Base-by-base conservation (phyloP, 2,113 vertebrate species). In the Tor tambroides region DNA sequence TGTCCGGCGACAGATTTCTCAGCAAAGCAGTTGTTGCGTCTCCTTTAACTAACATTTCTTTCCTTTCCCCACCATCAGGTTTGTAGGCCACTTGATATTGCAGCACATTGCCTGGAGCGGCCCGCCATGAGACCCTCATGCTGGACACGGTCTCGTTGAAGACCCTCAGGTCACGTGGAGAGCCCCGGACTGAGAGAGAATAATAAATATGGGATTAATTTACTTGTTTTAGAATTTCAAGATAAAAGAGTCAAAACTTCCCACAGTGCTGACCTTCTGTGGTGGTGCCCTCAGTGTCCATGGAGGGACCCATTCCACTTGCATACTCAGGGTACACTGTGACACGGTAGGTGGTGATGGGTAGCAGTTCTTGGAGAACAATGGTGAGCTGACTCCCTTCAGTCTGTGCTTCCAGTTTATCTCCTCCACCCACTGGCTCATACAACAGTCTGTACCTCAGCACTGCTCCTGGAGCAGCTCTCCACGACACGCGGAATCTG, bases 401-500 rank as follows among this genome's bases (percentile, higher is more conserved):
- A 4, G 97, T 97, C 67, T 95, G 94, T n/a, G 96, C 93, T 91
- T 97, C 92, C 89, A 94, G 93, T 77, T 88, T 94, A 91, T 96
- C 95, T 86, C 95, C 96, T 83, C 93, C 94, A 84, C 95, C 96
- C 65, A 95, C 88, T 3, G 98, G 96, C 80, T 94, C 91, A 2
- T 99, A 99, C 4, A 92, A 91, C 80, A 99, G 92, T 23, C 92
- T 96, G 83, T 99, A 99, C 83, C 96, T 94, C 15, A 97, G 90
- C 80, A 99, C 98, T 6, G 94, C 87, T 83, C 98, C 98, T 7
- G 96, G 97, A 90, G 98, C 98, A 83, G 97, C 91, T 89, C 93
- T 91, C 98, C 98, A 99, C 2, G 96, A 96, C 88, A 99, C 97
- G 85, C 96, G 95, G 92, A 99, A 99, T 86, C 97, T 98, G 88